These are phyloP conservation scores for Megalops cyprinoides DNA, from an alignment of 2,797 vertebrate genomes.

Conservation along the genomic window DNA sequence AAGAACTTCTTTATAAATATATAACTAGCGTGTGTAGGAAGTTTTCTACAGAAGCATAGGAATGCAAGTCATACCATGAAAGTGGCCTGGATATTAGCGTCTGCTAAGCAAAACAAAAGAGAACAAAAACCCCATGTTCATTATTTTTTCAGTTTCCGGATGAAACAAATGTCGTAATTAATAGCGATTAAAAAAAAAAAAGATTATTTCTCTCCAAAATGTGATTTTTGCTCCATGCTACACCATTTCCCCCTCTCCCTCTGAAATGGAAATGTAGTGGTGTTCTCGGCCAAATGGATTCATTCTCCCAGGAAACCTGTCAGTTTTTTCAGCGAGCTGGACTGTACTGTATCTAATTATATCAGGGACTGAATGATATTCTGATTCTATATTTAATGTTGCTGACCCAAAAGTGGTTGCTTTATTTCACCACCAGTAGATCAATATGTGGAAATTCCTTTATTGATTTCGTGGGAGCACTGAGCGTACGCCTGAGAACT, in stretches of 20 bases:
- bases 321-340: slow-evolving; percentile 37
- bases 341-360: slow-evolving; percentile 43
- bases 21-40: too few relatives aligned
- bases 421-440: slow-evolving; percentile 52
- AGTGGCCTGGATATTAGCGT: too few relatives aligned
- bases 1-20: too few relatives aligned
- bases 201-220: slow-evolving; percentile 19
- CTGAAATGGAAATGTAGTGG: slow-evolving; percentile 31
- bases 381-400: slow-evolving; percentile 49
- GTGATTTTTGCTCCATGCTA: slow-evolving; percentile 17
- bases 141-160: neutral
- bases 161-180: slow-evolving; percentile 6
- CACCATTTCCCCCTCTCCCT: neutral
- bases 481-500: slow-evolving; percentile 34
- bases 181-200: too few relatives aligned
- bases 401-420: slow-evolving; percentile 43
- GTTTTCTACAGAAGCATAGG: too few relatives aligned
- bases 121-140: too few relatives aligned
- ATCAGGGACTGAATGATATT: slow-evolving; percentile 52
- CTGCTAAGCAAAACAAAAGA: too few relatives aligned
- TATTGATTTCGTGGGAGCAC: slow-evolving; percentile 54
- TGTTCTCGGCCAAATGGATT: slow-evolving; percentile 28
- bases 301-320: slow-evolving; percentile 13
- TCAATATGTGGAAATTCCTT: slow-evolving; percentile 53
- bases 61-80: too few relatives aligned